Percentiles rank a stretch among this genome's conserved stretches.
These are phyloP conservation scores for Tauraco erythrolophus DNA, from an alignment of 2,113 vertebrate species.

Conservation along the genomic window DNA sequence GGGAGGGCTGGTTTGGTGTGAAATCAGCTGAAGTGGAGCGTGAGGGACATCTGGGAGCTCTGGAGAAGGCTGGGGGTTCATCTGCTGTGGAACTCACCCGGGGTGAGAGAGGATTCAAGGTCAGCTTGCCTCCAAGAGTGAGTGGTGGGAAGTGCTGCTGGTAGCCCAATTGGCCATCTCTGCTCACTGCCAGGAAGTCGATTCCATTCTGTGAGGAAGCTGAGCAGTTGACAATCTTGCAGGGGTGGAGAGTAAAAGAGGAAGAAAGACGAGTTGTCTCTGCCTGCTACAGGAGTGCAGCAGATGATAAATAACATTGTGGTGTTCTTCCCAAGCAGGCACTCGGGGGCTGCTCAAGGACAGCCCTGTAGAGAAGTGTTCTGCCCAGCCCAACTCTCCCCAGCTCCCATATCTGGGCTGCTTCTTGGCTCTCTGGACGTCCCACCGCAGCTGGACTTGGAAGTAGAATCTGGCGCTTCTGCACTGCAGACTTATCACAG, in stretches of 20 bases:
- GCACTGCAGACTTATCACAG: background rate
- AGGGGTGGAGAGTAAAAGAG: background rate
- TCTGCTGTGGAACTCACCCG: background rate
- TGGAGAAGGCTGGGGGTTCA: background rate
- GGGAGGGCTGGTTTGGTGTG: background rate
- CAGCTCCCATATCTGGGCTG: background rate
- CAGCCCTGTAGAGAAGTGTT: background rate
- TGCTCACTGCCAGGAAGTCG: background rate
- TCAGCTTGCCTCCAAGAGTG: background rate
- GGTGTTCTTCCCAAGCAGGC: background rate
- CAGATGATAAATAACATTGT: background rate
- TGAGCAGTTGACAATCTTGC: background rate
- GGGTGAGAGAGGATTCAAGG: background rate
- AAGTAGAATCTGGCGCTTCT: background rate
- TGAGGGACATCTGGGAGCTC: background rate
- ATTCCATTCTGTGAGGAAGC: no score
- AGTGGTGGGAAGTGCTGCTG: background rate
- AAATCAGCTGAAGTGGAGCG: background rate
- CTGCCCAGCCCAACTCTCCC: background rate
- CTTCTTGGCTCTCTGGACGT: background rate
- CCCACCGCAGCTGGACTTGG: fast-evolving
- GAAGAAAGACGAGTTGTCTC: background rate
- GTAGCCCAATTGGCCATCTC: background rate
- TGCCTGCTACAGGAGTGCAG: background rate
- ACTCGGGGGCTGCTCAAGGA: background rate